Conservation (phyloP, 2,113 vertebrate genomes). For the Nothobranchius kuhntae region DNA sequence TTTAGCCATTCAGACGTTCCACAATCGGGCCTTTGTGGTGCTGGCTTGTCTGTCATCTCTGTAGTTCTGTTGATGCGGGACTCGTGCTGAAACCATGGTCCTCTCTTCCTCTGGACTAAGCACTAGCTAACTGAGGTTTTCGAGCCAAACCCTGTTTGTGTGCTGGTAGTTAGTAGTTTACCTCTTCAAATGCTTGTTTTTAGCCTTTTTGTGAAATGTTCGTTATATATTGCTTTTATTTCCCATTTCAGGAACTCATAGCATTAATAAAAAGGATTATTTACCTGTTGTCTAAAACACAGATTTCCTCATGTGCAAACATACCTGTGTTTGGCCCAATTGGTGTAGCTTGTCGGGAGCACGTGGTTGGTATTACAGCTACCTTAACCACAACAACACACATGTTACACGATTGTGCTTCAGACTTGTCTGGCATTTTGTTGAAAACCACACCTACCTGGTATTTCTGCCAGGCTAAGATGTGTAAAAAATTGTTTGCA, state of each 20-base stretch:
- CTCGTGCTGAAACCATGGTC: slow-evolving; percentile 66
- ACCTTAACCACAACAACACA: slow-evolving; percentile 14
- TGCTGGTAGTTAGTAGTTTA: slow-evolving; percentile 79
- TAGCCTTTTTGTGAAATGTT: slow-evolving; percentile 7
- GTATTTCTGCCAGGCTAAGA: slow-evolving; percentile 26
- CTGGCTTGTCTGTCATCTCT: slow-evolving; percentile 70
- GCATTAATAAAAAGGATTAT: not conserved
- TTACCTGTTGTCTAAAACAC: not conserved
- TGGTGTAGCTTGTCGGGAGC: slow-evolving; percentile 18
- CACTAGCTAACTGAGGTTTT: slow-evolving; percentile 80
- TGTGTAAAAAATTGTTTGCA: slow-evolving; percentile 27
- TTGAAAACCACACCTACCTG: slow-evolving; percentile 24
- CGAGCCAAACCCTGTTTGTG: slow-evolving; percentile 71
- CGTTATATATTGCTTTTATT: slow-evolving; percentile 11
- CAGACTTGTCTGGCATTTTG: not conserved
- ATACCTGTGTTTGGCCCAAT: slow-evolving; percentile 20
- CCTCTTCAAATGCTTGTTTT: slow-evolving; percentile 39
- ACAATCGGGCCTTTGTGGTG: slow-evolving; percentile 75
- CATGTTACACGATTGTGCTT: slow-evolving; percentile 16
- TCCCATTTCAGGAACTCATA: not conserved
- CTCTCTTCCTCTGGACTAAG: slow-evolving; percentile 66
- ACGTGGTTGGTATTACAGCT: slow-evolving; percentile 18
- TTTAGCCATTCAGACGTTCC: slow-evolving; percentile 48
- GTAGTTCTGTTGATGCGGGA: slow-evolving; percentile 75
- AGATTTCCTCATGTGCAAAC: not conserved